Evolutionary conservation across 1,140 invertebrate species (phyloP), one percentile per base, ranked within the genome.

Genomic region (Solenopsis invicta): DNA sequence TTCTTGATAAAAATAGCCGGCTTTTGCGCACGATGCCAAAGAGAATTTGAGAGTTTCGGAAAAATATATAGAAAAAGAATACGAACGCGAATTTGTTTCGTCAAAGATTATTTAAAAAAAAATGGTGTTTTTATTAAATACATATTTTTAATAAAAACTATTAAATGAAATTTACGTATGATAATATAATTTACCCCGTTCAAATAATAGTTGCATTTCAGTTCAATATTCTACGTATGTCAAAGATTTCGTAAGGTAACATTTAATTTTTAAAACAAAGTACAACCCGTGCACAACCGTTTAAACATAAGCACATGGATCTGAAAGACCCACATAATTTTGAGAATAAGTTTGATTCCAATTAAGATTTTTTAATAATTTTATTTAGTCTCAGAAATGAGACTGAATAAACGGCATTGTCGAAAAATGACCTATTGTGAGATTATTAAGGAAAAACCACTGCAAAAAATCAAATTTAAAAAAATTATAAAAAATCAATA

Each of bases 1-100:
- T 59, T 81, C 66, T 37, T 37, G 50, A 81, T 29, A 71, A 59
- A 81, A 81, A 81, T 69, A 81, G n/a, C 77, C 48, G n/a, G n/a
- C n/a, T n/a, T n/a, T n/a, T n/a, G n/a, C n/a, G n/a, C 62, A 21
- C 62, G 21, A 67, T 34, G n/a, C n/a, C 24, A 54, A 45, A 16
- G 18, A 34, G 12, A 21, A 52, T 54, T 59, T 59, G 13, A 48
- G 37, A 64, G 21, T 69, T 54, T 56, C 34, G 50, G 41, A 50
- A 81, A 54, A 81, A 56, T 1, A 78, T 12, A 50, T 34, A 41
- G 5, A 16, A n/a, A n/a, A 64, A 8, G 2, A 5, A n/a, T 4
- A 12, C 45, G 8, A n/a, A 66, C 0, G 18, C 6, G 50, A 52
- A 34, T 21, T 45, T 0, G 2, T 52, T 12, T 24, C 12, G 12